Conservation (phyloP, 2,888 invertebrate genomes). For the Alloplasta piceator region DNA sequence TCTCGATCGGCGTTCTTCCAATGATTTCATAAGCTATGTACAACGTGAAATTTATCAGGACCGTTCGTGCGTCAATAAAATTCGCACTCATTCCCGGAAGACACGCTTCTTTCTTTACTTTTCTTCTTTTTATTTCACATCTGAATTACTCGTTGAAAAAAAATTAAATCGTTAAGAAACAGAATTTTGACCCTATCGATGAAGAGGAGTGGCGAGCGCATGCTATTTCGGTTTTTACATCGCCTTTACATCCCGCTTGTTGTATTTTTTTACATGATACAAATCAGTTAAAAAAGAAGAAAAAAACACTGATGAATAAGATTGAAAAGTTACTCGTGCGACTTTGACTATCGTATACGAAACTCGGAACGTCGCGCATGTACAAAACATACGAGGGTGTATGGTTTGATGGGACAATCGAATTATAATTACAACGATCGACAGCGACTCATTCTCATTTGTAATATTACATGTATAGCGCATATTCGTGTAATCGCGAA, state of each 20-base stretch:
- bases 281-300: constrained; percentile 3
- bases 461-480: constrained; percentile 8
- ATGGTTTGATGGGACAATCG: constrained; percentile 20
- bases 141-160: not conserved
- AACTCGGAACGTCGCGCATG: constrained; percentile 45
- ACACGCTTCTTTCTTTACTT: constrained; percentile 29
- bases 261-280: constrained; percentile 13
- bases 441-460: constrained; percentile 22
- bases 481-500: not conserved
- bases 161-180: constrained; percentile 13
- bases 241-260: constrained; percentile 10
- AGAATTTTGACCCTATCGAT: not conserved
- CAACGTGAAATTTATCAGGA: constrained; percentile 46
- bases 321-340: constrained; percentile 35
- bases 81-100: constrained; percentile 55
- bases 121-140: not conserved
- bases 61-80: constrained; percentile 39
- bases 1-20: constrained; percentile 16
- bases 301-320: constrained; percentile 7
- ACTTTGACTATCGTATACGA: constrained; percentile 20
- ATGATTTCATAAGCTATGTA: constrained; percentile 58
- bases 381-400: constrained; percentile 2
- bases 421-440: constrained; percentile 30
- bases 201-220: not conserved
- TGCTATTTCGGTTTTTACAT: not conserved